phyloP scores from a whole-genome alignment of 1,140 invertebrate genomes.

The Drosophila truncata region DNA sequence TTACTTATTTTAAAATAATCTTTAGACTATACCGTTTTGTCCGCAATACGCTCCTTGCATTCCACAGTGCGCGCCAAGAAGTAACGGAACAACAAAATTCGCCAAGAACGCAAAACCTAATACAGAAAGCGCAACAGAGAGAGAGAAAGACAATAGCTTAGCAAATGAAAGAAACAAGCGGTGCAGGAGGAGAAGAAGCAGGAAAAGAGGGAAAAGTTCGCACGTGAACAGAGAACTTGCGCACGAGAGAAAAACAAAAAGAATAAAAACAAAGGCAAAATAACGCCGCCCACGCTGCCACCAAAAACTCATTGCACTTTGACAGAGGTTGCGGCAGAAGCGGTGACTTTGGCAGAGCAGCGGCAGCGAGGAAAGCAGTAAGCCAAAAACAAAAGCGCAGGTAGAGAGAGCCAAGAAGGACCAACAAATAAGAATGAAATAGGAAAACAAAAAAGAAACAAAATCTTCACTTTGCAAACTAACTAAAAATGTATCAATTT shows the following conservation, averaged over 20 bases:
- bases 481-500: not conserved
- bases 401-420: conserved; percentile 14
- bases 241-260: conserved; percentile 65
- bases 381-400: conserved; percentile 49
- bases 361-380: not conserved
- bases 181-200: conserved; percentile 1
- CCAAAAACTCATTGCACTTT: conserved; percentile 74
- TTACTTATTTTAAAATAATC: not conserved
- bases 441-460: not conserved
- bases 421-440: conserved; percentile 50
- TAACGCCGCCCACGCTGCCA: conserved; percentile 52
- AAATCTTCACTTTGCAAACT: not conserved
- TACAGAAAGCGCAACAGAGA: conserved; percentile 36
- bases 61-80: conserved; percentile 42
- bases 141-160: conserved; percentile 29
- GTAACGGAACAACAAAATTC: conserved; percentile 32
- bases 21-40: not conserved
- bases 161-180: conserved; percentile 1
- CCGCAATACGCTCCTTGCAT: not conserved
- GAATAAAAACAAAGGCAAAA: conserved; percentile 45
- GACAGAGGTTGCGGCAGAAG: conserved; percentile 19
- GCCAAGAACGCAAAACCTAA: conserved; percentile 47
- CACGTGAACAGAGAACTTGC: conserved; percentile 61
- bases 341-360: conserved; percentile 25
- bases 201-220: conserved; percentile 3